phyloP scores from a whole-genome alignment of 2,797 vertebrate genomes.

The Cryptoblepharus egeriae region DNA sequence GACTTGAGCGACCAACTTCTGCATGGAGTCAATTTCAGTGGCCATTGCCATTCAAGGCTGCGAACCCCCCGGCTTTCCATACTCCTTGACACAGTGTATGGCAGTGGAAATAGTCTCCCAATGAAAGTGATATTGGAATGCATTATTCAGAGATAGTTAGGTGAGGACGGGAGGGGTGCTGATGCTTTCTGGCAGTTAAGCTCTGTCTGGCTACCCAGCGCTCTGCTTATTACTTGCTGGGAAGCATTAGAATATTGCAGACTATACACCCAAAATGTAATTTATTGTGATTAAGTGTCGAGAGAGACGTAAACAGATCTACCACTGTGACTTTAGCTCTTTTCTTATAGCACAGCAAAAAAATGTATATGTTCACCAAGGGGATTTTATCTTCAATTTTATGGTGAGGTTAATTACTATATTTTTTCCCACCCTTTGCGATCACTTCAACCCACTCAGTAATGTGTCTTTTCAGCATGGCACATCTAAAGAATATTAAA shows the following conservation, averaged over 20 bases:
- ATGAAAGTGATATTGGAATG: slow-evolving; percentile 42
- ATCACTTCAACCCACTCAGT: not conserved
- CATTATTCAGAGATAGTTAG: slow-evolving; percentile 61
- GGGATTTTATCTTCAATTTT: not conserved
- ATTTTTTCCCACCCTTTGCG: not conserved
- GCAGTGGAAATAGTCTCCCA: slow-evolving; percentile 53
- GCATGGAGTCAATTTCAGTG: slow-evolving; percentile 4
- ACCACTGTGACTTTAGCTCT: slow-evolving; percentile 44
- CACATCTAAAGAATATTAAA: not conserved
- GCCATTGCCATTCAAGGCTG: slow-evolving; percentile 15
- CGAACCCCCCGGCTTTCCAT: slow-evolving; percentile 42
- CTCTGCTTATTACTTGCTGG: slow-evolving; percentile 63
- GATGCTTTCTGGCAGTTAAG: slow-evolving; percentile 58
- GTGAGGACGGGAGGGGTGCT: slow-evolving; percentile 44
- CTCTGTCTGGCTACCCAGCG: slow-evolving; percentile 49
- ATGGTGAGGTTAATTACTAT: not conserved
- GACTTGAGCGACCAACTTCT: not conserved
- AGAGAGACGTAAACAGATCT: slow-evolving; percentile 49
- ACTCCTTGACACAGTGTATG: slow-evolving; percentile 22
- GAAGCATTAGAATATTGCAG: slow-evolving; percentile 54
- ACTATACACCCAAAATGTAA: slow-evolving; percentile 60
- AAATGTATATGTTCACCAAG: not conserved
- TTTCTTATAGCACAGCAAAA: slow-evolving; percentile 18
- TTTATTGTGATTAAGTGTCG: slow-evolving; percentile 66
- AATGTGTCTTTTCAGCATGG: not conserved